These are phyloP conservation scores for Sesamia nonagrioides DNA, from an alignment of 1,140 invertebrate genomes.

Conservation along the genomic window DNA sequence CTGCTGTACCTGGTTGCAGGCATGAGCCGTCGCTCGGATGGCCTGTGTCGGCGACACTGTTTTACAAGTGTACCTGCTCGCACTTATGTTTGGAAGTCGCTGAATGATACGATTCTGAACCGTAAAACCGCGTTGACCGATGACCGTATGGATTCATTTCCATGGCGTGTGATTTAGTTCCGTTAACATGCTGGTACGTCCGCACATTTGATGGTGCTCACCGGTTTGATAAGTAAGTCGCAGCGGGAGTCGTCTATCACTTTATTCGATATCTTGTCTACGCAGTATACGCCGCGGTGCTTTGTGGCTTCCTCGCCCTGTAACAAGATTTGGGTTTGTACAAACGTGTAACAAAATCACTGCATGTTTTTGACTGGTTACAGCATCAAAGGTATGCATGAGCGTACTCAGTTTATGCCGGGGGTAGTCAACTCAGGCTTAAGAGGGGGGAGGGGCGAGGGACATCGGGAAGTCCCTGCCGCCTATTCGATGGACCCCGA, in stretches of 20 bases:
- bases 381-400: too few relatives aligned
- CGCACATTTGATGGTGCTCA: conserved; percentile 72
- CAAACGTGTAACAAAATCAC: neutral
- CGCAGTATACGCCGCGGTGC: conserved; percentile 79
- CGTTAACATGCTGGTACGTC: conserved; percentile 78
- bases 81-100: conserved; percentile 31
- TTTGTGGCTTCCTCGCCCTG: conserved; percentile 78
- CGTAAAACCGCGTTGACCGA: conserved; percentile 38
- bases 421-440: too few relatives aligned
- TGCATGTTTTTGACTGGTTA: neutral
- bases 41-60: neutral
- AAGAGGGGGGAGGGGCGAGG: too few relatives aligned
- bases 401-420: too few relatives aligned
- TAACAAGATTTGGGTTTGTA: conserved; percentile 19
- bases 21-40: neutral
- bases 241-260: conserved; percentile 76
- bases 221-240: conserved; percentile 72
- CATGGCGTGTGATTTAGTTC: conserved; percentile 40
- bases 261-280: conserved; percentile 75
- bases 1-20: conserved; percentile 23
- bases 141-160: conserved; percentile 39
- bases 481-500: too few relatives aligned
- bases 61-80: conserved; percentile 9
- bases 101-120: conserved; percentile 39
- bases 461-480: too few relatives aligned